Evolutionary conservation across 2,797 vertebrate genomes (phyloP).

Genomic region (Scyliorhinus canicula): DNA sequence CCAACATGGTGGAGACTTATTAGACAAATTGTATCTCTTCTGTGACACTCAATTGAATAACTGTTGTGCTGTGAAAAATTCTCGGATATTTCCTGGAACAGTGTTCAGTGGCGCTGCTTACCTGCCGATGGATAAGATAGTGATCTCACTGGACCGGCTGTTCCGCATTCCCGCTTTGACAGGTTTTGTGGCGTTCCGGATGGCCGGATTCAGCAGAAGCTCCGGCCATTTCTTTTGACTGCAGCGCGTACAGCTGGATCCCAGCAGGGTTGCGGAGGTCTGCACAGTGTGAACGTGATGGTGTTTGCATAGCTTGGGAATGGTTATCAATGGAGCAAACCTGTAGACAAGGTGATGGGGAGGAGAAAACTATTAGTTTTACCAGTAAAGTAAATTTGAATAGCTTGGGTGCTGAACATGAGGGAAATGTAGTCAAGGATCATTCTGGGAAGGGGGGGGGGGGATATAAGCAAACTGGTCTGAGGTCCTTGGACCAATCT

Average conservation of each 20-base stretch:
- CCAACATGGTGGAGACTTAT: background rate
- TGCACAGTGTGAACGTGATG: constrained; percentile 88
- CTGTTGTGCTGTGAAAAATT: background rate
- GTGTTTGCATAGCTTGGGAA: constrained; percentile 75
- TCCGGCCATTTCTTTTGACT: constrained; percentile 88
- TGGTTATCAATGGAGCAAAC: constrained; percentile 56
- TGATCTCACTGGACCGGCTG: constrained; percentile 59
- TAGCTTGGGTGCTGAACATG: background rate
- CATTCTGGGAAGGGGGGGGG: background rate
- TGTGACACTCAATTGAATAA: background rate
- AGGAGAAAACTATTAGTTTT: background rate
- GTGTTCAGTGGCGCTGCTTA: constrained; percentile 44
- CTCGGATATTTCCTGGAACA: background rate
- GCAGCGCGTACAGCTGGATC: constrained; percentile 75
- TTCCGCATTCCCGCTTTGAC: constrained; percentile 47
- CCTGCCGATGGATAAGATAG: constrained; percentile 84
- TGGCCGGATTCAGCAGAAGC: constrained; percentile 50
- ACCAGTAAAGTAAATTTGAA: background rate
- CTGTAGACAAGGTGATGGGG: constrained; percentile 44
- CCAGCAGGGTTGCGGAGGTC: constrained; percentile 63
- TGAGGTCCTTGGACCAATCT: background rate
- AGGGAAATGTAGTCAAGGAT: background rate
- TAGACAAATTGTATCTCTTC: background rate
- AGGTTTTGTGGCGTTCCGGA: constrained; percentile 50
- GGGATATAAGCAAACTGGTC: background rate